phyloP scores from a whole-genome alignment of 1,140 invertebrate genomes.

The Penaeus japonicus region DNA sequence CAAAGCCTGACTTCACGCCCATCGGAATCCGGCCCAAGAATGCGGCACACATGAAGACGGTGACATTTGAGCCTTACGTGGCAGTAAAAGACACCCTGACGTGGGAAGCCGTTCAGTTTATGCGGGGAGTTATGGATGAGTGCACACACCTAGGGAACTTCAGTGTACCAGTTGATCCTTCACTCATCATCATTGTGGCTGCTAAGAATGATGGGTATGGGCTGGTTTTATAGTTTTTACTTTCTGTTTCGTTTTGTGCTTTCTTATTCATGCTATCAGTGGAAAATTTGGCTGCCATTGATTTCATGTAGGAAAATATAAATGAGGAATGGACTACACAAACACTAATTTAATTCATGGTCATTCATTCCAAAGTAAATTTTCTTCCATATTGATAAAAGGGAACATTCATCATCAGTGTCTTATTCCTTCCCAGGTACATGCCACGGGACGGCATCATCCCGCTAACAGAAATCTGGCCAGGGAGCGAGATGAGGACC shows the following conservation, averaged over 20 bases:
- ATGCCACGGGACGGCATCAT: constrained; percentile 85
- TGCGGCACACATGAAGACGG: constrained; percentile 23
- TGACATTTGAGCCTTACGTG: constrained; percentile 56
- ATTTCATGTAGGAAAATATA: not conserved
- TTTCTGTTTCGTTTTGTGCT: constrained; percentile 60
- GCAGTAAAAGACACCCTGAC: constrained; percentile 52
- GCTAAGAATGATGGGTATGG: constrained; percentile 68
- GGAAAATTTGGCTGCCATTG: not conserved
- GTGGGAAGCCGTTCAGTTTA: constrained; percentile 86
- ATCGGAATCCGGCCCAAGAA: constrained; percentile 41
- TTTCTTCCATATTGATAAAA: not conserved
- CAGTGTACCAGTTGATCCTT: constrained; percentile 80
- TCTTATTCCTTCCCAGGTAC: constrained; percentile 71
- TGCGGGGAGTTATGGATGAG: constrained; percentile 98
- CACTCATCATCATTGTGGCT: constrained; percentile 84
- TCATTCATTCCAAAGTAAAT: too few relatives aligned
- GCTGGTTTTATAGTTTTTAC: not conserved
- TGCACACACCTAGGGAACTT: constrained; percentile 97
- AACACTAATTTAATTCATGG: too few relatives aligned
- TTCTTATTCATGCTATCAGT: not conserved
- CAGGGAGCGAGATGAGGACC: constrained; percentile 85
- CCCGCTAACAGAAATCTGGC: constrained; percentile 88
- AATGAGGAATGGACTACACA: too few relatives aligned
- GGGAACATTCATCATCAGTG: constrained; percentile 48
- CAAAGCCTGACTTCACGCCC: constrained; percentile 34